Conservation (phyloP, 1,140 invertebrate genomes). For the honey bee (Apis mellifera) region Amel_HAv3.1 CM009943.2:8721001-8721500, state of each 20-base stretch:
- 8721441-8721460: slow-evolving; percentile 20
- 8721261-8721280: slow-evolving; percentile 1
- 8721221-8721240: not conserved
- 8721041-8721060: slow-evolving; percentile 60
- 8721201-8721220: not conserved
- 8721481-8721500: slow-evolving; percentile 28
- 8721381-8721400: slow-evolving; percentile 1
- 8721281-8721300: not conserved
- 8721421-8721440: slow-evolving; percentile 56
- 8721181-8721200: no score
- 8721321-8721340: slow-evolving; percentile 37
- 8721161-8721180: not conserved
- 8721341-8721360: slow-evolving; percentile 26
- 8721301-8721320: slow-evolving; percentile 53
- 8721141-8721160: not conserved
- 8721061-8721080: slow-evolving; percentile 57
- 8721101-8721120: not conserved
- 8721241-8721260: slow-evolving; percentile 12
- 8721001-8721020: slow-evolving; percentile 13
- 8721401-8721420: slow-evolving; percentile 48
- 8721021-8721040: slow-evolving; percentile 53
- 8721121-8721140: not conserved
- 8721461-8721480: slow-evolving; percentile 16
- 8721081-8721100: not conserved
- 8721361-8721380: slow-evolving; percentile 17